A percentile compares a stretch with the other conserved stretches of the same genome.
phyloP scores from a whole-genome alignment of 1,140 invertebrate genomes.

The Calliopsis andreniformis region DNA sequence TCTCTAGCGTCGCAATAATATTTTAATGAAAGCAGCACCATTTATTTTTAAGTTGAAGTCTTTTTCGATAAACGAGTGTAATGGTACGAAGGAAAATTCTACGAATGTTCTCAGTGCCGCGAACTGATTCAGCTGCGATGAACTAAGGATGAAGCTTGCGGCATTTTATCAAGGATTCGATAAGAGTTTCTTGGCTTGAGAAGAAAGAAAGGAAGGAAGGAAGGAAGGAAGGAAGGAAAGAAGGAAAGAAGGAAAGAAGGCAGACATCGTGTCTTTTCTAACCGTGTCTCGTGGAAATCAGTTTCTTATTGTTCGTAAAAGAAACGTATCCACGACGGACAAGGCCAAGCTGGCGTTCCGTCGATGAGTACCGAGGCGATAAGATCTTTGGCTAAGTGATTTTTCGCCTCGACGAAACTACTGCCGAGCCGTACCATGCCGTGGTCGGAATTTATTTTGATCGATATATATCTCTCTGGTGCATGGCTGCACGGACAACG shows the following conservation, averaged over 20 bases:
- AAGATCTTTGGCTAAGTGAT: slow-evolving; percentile 66
- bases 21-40: too few relatives aligned
- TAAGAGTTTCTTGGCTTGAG: slow-evolving; percentile 46
- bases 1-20: too few relatives aligned
- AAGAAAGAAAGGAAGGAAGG: slow-evolving; percentile 30
- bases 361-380: slow-evolving; percentile 54
- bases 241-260: slow-evolving; percentile 24
- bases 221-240: slow-evolving; percentile 11
- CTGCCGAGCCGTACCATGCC: slow-evolving; percentile 35
- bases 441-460: slow-evolving; percentile 59
- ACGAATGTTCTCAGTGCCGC: slow-evolving; percentile 31
- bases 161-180: slow-evolving; percentile 60
- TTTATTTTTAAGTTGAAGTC: too few relatives aligned
- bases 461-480: slow-evolving; percentile 32
- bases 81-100: slow-evolving; percentile 34
- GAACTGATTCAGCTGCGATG: slow-evolving; percentile 53
- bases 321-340: slow-evolving; percentile 50
- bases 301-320: slow-evolving; percentile 59
- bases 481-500: not conserved
- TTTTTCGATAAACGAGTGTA: not conserved
- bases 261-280: slow-evolving; percentile 50
- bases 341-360: slow-evolving; percentile 32
- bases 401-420: slow-evolving; percentile 60
- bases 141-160: slow-evolving; percentile 35
- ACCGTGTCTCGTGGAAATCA: slow-evolving; percentile 55